phyloP scores from a whole-genome alignment of 2,113 vertebrate genomes.

The Dasypus novemcinctus region DNA sequence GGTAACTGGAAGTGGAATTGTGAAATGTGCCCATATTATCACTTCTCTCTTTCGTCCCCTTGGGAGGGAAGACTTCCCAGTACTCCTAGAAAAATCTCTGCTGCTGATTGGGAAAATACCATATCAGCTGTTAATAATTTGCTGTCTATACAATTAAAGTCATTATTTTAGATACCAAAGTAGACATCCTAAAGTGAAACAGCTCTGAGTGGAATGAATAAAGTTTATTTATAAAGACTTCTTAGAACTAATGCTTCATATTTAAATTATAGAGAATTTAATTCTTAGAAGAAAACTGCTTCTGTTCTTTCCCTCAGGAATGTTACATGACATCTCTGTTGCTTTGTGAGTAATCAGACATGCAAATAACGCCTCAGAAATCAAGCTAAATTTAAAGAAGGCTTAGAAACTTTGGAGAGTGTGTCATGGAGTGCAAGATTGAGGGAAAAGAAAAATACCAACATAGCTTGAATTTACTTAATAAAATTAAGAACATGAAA shows the following conservation, averaged over 20 bases:
- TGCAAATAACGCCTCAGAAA: conserved; percentile 40
- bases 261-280: neutral
- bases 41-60: neutral
- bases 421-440: conserved; percentile 86
- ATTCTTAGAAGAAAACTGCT: conserved; percentile 48
- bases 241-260: neutral
- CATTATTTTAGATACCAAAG: neutral
- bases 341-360: conserved; percentile 47
- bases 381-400: conserved; percentile 44
- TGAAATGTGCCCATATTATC: neutral
- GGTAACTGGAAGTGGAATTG: neutral
- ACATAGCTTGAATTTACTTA: conserved; percentile 89
- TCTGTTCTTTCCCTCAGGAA: conserved; percentile 72
- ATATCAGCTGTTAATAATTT: neutral
- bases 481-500: conserved; percentile 91
- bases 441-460: conserved; percentile 77
- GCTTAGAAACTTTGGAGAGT: neutral
- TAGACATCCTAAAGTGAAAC: conserved; percentile 37
- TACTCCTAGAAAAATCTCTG: neutral
- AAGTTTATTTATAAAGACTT: conserved; percentile 19
- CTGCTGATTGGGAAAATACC: neutral
- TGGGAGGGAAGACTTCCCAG: neutral
- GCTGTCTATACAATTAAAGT: neutral
- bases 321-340: neutral
- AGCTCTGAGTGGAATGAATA: neutral